Conservation (phyloP, 2,113 vertebrate species). For the Neolamprologus hecqui region DNA sequence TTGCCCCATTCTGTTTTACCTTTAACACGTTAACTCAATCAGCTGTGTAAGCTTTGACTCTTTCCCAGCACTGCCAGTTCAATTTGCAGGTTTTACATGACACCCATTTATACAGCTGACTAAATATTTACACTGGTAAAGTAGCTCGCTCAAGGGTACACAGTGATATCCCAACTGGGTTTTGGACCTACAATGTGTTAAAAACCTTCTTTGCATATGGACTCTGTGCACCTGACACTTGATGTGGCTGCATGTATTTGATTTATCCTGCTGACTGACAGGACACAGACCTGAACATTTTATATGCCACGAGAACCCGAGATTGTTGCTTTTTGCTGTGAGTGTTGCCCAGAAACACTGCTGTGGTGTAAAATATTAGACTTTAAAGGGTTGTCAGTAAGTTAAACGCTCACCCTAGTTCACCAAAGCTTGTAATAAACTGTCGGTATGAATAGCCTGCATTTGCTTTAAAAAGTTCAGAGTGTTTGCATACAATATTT, state of each 20-base stretch:
- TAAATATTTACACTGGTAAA: slow-evolving; percentile 66
- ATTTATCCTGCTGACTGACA: background rate
- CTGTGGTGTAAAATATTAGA: background rate
- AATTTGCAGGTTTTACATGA: slow-evolving; percentile 45
- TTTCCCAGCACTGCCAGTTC: slow-evolving; percentile 16
- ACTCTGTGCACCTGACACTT: slow-evolving; percentile 31
- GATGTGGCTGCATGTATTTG: background rate
- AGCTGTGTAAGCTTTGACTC: background rate
- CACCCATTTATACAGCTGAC: slow-evolving; percentile 60
- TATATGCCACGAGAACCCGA: fast-evolving
- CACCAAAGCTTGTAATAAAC: background rate
- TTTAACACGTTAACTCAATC: background rate
- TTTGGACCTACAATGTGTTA: slow-evolving; percentile 45
- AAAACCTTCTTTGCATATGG: slow-evolving; percentile 40
- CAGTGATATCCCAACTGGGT: slow-evolving; percentile 39
- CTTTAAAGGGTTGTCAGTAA: background rate
- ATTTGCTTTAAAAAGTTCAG: background rate
- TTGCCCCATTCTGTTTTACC: background rate
- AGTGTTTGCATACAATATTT: background rate
- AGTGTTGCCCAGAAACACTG: fast-evolving
- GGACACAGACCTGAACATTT: background rate
- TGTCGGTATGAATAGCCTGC: fast-evolving
- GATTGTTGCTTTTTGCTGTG: background rate
- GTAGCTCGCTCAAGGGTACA: slow-evolving; percentile 56
- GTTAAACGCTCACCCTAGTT: background rate